Conservation (phyloP, 1,140 invertebrate species). For the Habropoda laboriosa region DNA sequence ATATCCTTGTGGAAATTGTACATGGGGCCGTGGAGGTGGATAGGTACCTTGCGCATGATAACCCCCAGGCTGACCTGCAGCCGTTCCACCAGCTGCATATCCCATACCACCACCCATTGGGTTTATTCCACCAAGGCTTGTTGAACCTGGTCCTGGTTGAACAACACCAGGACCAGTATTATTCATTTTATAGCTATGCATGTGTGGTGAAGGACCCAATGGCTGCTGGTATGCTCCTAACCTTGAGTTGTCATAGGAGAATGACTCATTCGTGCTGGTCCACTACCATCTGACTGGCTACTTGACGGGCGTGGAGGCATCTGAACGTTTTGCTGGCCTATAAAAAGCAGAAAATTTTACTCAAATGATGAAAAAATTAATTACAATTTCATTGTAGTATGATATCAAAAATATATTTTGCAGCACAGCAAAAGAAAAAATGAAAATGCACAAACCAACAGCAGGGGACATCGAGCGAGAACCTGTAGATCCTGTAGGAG, state of each 20-base stretch:
- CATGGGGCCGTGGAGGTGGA: constrained; percentile 78
- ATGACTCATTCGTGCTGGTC: constrained; percentile 87
- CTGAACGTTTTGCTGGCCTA: constrained; percentile 94
- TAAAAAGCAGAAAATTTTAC: not conserved
- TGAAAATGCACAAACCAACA: constrained; percentile 88
- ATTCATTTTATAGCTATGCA: constrained; percentile 84
- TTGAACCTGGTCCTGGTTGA: constrained; percentile 75
- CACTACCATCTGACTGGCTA: constrained; percentile 91
- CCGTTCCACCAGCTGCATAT: constrained; percentile 76
- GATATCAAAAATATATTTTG: not conserved
- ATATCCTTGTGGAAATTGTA: constrained; percentile 79
- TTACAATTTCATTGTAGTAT: not conserved
- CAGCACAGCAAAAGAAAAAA: not conserved
- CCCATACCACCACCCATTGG: constrained; percentile 78
- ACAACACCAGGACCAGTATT: constrained; percentile 77
- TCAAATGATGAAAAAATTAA: not conserved
- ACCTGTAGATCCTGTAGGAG: constrained; percentile 95
- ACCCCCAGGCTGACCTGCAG: constrained; percentile 79
- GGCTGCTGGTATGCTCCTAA: constrained; percentile 84
- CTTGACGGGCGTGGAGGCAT: constrained; percentile 95
- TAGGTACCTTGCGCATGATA: constrained; percentile 80
- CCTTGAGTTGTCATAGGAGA: constrained; percentile 89
- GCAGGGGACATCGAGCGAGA: constrained; percentile 98
- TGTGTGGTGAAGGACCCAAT: constrained; percentile 84
- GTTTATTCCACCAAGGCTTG: constrained; percentile 76